Conservation (phyloP, 2,888 invertebrate genomes). For the Drymonia ruficornis region DNA sequence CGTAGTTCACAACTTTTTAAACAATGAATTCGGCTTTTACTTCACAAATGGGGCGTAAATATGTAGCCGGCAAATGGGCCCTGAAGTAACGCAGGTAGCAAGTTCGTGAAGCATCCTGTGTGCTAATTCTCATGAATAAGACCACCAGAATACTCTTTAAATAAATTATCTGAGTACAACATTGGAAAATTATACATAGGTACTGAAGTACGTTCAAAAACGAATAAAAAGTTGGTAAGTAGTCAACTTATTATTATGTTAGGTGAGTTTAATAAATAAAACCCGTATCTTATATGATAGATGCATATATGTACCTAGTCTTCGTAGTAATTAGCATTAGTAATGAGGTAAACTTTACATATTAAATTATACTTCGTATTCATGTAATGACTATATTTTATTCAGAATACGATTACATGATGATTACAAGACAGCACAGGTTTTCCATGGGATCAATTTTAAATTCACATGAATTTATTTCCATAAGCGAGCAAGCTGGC, state of each 20-base stretch:
- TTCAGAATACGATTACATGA: too few relatives aligned
- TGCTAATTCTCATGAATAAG: neutral
- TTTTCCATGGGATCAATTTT: neutral
- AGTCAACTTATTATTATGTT: too few relatives aligned
- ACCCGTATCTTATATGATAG: too few relatives aligned
- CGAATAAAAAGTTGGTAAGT: too few relatives aligned
- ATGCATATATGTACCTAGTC: too few relatives aligned
- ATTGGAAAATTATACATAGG: too few relatives aligned
- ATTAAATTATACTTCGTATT: neutral
- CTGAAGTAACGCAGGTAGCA: constrained; percentile 51
- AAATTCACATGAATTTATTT: neutral
- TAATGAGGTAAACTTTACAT: neutral
- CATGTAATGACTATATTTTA: too few relatives aligned
- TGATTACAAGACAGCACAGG: neutral
- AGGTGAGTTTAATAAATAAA: too few relatives aligned
- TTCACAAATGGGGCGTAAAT: constrained; percentile 41
- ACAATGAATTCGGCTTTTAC: constrained; percentile 48
- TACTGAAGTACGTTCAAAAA: too few relatives aligned
- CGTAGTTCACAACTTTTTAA: constrained; percentile 48
- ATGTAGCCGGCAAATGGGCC: constrained; percentile 13
- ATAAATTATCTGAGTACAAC: too few relatives aligned
- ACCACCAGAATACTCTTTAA: too few relatives aligned
- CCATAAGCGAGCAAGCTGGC: constrained; percentile 26
- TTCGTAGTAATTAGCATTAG: too few relatives aligned
- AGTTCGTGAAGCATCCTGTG: constrained; percentile 9